Evolutionary conservation across 2,888 invertebrate genomes (phyloP).

Genomic region (Drosophila testacea): DNA sequence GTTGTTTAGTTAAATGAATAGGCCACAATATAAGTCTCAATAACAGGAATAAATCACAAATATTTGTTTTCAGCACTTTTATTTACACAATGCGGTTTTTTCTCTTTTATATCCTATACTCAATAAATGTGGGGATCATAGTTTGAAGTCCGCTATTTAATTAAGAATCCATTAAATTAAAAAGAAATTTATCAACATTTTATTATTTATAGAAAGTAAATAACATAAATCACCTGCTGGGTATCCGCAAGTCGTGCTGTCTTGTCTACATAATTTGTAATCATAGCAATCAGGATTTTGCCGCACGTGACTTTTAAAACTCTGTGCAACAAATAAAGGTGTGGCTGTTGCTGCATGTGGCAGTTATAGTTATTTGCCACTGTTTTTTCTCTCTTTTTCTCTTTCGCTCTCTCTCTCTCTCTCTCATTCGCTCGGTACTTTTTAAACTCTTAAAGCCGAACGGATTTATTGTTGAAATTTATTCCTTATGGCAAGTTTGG

Average conservation of each 20-base stretch:
- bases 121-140: background rate
- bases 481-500: slow-evolving; percentile 45
- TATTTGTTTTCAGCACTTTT: slow-evolving; percentile 40
- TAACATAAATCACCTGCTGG: background rate
- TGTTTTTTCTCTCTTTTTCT: background rate
- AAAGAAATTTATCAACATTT: background rate
- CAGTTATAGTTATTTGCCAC: slow-evolving; percentile 40
- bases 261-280: background rate
- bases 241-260: background rate
- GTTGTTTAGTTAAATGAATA: slow-evolving; percentile 19
- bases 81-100: slow-evolving; percentile 1
- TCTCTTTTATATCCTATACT: slow-evolving; percentile 4
- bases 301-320: slow-evolving; percentile 55
- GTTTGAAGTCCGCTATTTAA: no score
- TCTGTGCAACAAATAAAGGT: slow-evolving; percentile 17
- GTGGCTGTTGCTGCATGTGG: slow-evolving; percentile 36
- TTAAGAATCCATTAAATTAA: no score
- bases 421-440: background rate
- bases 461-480: slow-evolving; percentile 55
- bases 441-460: slow-evolving; percentile 50
- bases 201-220: background rate
- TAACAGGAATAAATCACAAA: slow-evolving; percentile 40
- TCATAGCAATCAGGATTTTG: slow-evolving; percentile 47
- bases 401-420: background rate
- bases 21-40: slow-evolving; percentile 39